phyloP scores from a whole-genome alignment of 2,113 vertebrate genomes.

The Carassius gibelio region DNA sequence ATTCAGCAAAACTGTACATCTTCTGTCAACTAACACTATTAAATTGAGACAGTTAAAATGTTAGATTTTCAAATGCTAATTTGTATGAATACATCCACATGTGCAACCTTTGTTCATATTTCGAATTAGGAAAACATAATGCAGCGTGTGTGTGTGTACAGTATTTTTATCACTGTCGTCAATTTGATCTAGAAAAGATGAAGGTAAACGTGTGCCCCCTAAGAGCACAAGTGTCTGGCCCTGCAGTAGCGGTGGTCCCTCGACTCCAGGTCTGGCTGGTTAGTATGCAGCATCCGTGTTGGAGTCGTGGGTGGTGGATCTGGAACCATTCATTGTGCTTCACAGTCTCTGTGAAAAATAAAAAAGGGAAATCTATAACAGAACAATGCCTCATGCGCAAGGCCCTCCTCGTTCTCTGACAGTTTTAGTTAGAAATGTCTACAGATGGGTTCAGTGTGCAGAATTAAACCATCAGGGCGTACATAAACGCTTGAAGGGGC shows the following conservation, averaged over 20 bases:
- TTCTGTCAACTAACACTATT: background rate
- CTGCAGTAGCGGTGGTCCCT: too few species aligned
- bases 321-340: background rate
- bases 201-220: too few species aligned
- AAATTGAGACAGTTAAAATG: too few species aligned
- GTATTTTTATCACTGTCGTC: too few species aligned
- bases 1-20: background rate
- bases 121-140: background rate
- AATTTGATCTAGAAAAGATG: background rate
- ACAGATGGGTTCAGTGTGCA: slow-evolving; percentile 3
- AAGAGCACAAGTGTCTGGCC: background rate
- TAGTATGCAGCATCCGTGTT: too few species aligned
- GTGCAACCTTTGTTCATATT: background rate
- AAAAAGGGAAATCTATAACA: background rate
- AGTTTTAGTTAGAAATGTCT: slow-evolving; percentile 1
- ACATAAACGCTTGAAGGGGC: slow-evolving; percentile 25
- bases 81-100: background rate
- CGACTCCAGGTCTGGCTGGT: too few species aligned
- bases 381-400: background rate
- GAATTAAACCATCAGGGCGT: slow-evolving; percentile 30
- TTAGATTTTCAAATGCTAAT: background rate
- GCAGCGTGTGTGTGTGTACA: background rate
- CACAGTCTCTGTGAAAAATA: background rate
- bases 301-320: background rate
- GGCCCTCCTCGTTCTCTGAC: background rate